Conservation (phyloP, 2,797 vertebrate species). For the Pipistrellus pygmaeus region DNA sequence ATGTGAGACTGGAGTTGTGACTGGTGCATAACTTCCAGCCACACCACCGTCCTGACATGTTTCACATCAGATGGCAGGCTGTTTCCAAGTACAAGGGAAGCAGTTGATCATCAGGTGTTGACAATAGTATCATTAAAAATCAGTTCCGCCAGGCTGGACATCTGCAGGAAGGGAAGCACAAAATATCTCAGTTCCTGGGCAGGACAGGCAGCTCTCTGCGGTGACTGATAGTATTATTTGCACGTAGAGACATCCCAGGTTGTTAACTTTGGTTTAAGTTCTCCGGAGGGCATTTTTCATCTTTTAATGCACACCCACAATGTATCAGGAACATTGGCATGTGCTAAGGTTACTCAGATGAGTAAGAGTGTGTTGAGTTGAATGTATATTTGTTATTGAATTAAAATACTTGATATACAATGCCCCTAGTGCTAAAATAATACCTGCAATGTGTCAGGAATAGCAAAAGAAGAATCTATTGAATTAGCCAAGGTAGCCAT, state of each 20-base stretch:
- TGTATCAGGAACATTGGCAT: background rate
- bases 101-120: slow-evolving; percentile 26
- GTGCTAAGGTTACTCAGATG: background rate
- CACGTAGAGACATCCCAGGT: background rate
- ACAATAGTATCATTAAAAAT: slow-evolving; percentile 37
- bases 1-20: slow-evolving; percentile 31
- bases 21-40: background rate
- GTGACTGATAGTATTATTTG: background rate
- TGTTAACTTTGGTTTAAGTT: background rate
- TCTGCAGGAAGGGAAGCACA: background rate
- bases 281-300: background rate
- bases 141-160: background rate
- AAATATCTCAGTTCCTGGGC: background rate
- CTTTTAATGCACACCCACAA: background rate
- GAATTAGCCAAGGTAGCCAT: background rate
- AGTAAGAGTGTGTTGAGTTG: background rate
- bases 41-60: background rate
- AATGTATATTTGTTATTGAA: slow-evolving; percentile 1
- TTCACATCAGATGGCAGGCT: background rate
- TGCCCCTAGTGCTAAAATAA: background rate
- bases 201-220: background rate
- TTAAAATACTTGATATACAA: slow-evolving; percentile 31
- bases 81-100: slow-evolving; percentile 11
- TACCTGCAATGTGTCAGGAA: background rate
- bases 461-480: background rate